Percentiles rank a stretch among this genome's conserved stretches.
phyloP scores from a whole-genome alignment of 2,797 vertebrate species.

The Oophaga sylvatica region DNA sequence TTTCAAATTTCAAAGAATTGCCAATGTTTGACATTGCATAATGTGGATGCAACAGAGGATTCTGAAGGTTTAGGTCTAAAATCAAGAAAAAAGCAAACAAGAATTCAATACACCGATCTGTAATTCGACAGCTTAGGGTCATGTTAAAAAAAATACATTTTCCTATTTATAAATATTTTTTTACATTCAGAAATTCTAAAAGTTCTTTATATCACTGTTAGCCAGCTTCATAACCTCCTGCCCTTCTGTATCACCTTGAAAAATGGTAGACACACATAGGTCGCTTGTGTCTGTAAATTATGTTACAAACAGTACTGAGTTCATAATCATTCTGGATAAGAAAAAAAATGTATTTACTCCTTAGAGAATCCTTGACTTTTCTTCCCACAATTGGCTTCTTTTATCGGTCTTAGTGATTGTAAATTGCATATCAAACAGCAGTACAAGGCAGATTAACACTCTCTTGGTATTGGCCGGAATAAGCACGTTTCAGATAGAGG shows the following conservation, averaged over 20 bases:
- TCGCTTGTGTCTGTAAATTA: conserved; percentile 23
- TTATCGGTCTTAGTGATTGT: conserved; percentile 54
- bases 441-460: conserved; percentile 61
- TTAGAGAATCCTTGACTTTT: conserved; percentile 42
- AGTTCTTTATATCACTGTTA: not conserved
- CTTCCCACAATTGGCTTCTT: conserved; percentile 57
- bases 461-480: conserved; percentile 55
- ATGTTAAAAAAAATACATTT: not conserved
- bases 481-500: conserved; percentile 56
- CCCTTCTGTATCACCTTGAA: conserved; percentile 5
- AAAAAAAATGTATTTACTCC: conserved; percentile 43
- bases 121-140: too few relatives aligned
- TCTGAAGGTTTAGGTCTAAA: too few relatives aligned
- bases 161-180: not conserved
- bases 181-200: not conserved
- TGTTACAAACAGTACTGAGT: conserved; percentile 42
- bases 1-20: too few relatives aligned
- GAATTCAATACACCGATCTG: too few relatives aligned
- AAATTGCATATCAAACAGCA: conserved; percentile 62
- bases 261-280: not conserved
- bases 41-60: too few relatives aligned
- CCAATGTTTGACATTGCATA: too few relatives aligned
- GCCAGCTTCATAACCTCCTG: not conserved
- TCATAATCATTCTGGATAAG: conserved; percentile 41
- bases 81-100: too few relatives aligned